Base-by-base conservation (phyloP, 2,888 invertebrate species). In the Dichetophora obliterata region DNA sequence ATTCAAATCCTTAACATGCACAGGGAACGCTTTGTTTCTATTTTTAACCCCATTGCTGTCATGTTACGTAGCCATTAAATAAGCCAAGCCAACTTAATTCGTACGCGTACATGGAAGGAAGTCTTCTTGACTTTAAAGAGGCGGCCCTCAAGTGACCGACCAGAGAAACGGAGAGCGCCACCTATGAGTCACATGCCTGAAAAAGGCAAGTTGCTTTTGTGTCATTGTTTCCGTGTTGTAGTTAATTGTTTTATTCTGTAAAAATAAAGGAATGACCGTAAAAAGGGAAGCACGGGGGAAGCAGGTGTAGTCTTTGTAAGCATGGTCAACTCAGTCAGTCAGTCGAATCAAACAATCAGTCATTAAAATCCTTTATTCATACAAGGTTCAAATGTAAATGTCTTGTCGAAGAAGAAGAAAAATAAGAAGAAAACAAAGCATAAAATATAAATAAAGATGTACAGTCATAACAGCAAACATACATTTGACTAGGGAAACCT, bases 11-110 rank as follows among this genome's bases (percentile, higher is more conserved):
- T 22, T 59, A 24, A 22, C 24, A 59, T 59, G 11, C 57, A 24
- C 19, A 8, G 8, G 16, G 57, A 59, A 19, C 11, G 8, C 9
- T 54, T 69, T 52, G 11, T 71, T 14, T 71, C 19, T 70, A 57
- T 71, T 71, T 37, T 31, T 71, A 71, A 34, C 22, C 37, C 8
- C 34, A 34, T 52, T 34, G 71, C 31, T 57, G 57, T 57, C 69
- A 59, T 57, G 52, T 69, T 19, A n/a, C 27, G 52, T n/a, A 5
- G 57, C 37, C 8, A 68, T 50, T 68, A 68, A 27, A 48, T n/a
- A 34, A 71, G 71, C 22, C 24, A 57, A 34, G 57, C 22, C 24
- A 9, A 19, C 22, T 14, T 22, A 22, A 19, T 19, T 22, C 19
- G 3, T 22, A 24, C 22, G 8, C 24, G 57, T 14, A 14, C 22